These are phyloP conservation scores for Anhinga anhinga DNA, from an alignment of 2,113 vertebrate species.

Conservation along the genomic window DNA sequence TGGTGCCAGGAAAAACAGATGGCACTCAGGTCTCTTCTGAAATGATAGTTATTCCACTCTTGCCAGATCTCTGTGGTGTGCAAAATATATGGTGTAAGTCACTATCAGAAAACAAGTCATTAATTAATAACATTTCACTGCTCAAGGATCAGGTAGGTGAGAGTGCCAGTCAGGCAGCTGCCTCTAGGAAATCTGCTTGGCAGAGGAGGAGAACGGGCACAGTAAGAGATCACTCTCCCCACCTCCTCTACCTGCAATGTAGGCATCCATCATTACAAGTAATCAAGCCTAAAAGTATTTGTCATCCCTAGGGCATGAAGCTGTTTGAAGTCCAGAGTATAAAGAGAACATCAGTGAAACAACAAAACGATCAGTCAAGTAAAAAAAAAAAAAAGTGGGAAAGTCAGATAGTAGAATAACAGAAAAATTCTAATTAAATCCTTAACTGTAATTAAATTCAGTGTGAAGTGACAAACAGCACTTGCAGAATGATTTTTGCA, in stretches of 20 bases:
- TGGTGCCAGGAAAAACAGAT: conserved; percentile 45
- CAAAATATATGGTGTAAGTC: conserved; percentile 22
- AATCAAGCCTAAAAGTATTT: conserved; percentile 52
- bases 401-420: conserved; percentile 14
- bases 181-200: not conserved
- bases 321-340: conserved; percentile 30
- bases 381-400: not conserved
- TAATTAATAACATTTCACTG: conserved; percentile 33
- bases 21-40: not conserved
- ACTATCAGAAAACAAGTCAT: conserved; percentile 27
- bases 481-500: not conserved
- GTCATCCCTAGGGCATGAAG: conserved; percentile 14
- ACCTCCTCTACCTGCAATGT: not conserved
- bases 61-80: not conserved
- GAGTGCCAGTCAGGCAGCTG: not conserved
- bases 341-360: conserved; percentile 33
- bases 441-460: conserved; percentile 22
- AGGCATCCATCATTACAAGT: conserved; percentile 29
- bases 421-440: conserved; percentile 22
- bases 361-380: conserved; percentile 39
- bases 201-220: not conserved
- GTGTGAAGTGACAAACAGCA: not conserved
- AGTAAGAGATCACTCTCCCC: not conserved
- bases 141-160: not conserved
- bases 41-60: not conserved